These are phyloP conservation scores for Sinotaia quadrata DNA, from an alignment of 2,888 invertebrate genomes.

Conservation along the genomic window DNA sequence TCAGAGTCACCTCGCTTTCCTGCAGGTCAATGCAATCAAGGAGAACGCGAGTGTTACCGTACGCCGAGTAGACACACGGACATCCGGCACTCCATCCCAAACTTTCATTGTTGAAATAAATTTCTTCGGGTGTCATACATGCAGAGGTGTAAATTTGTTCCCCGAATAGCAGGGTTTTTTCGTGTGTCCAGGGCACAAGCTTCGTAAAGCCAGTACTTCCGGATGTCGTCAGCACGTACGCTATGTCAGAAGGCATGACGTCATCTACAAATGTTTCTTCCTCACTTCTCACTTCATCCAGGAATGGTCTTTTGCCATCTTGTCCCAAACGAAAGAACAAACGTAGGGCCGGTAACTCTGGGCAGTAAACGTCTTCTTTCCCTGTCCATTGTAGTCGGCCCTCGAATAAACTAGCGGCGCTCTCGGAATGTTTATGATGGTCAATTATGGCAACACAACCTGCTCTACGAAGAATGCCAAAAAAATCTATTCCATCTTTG, in stretches of 20 bases:
- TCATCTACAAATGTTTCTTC: too few species aligned
- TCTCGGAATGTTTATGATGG: too few species aligned
- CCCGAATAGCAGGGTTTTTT: conserved; percentile 29
- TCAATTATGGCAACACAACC: too few species aligned
- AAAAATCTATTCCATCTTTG: too few species aligned
- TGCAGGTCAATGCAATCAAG: conserved; percentile 26
- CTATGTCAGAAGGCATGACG: conserved; percentile 30
- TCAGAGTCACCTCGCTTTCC: conserved; percentile 12
- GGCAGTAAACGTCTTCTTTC: too few species aligned
- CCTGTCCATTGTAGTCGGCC: too few species aligned
- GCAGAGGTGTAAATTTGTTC: conserved; percentile 29
- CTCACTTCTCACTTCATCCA: too few species aligned
- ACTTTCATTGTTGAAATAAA: conserved; percentile 31
- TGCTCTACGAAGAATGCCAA: too few species aligned
- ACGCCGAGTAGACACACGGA: conserved; percentile 37
- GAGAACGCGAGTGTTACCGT: conserved; percentile 34
- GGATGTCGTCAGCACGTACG: conserved; percentile 37
- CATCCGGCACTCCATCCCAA: conserved; percentile 41
- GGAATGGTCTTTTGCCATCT: too few species aligned
- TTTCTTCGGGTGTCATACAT: conserved; percentile 15
- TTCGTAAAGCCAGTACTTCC: conserved; percentile 41
- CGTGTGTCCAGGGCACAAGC: conserved; percentile 32
- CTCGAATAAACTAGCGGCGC: too few species aligned
- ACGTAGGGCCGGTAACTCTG: too few species aligned
- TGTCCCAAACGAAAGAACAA: too few species aligned